Conservation (phyloP, 2,888 invertebrate species). For the Amorpha juglandis region DNA sequence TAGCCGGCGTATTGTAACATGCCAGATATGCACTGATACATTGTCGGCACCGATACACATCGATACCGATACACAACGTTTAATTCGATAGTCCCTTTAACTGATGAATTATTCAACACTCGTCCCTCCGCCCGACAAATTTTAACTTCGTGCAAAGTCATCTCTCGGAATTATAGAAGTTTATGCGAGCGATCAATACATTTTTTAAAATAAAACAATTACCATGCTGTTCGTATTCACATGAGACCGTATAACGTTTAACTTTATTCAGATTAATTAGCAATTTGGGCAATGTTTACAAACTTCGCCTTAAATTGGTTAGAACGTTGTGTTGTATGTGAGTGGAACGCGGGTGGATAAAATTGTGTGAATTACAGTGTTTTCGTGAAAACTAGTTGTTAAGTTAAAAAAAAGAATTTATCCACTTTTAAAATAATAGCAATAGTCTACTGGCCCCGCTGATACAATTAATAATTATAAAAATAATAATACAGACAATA, state of each 20-base stretch:
- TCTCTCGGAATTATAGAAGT: constrained; percentile 36
- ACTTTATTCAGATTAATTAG: constrained; percentile 53
- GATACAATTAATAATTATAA: too few species aligned
- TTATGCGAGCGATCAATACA: constrained; percentile 48
- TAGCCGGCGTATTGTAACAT: constrained; percentile 45
- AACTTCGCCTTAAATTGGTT: constrained; percentile 13
- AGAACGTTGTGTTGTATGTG: background rate
- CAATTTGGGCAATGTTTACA: constrained; percentile 36
- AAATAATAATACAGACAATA: too few species aligned
- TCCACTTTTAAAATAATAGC: too few species aligned
- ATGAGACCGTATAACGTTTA: constrained; percentile 39
- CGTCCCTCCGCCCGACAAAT: constrained; percentile 53
- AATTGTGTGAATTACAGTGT: background rate
- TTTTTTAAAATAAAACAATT: constrained; percentile 40
- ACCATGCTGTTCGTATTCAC: constrained; percentile 40
- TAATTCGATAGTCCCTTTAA: constrained; percentile 63
- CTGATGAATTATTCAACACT: constrained; percentile 72
- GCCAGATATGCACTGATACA: constrained; percentile 66
- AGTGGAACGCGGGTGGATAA: background rate
- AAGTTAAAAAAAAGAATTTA: too few species aligned
- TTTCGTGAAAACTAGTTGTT: background rate
- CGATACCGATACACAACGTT: constrained; percentile 58
- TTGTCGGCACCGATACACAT: constrained; percentile 57
- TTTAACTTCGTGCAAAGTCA: constrained; percentile 57
- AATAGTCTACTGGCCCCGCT: too few species aligned